phyloP scores from a whole-genome alignment of 2,113 vertebrate genomes.

The Sebastes fasciatus region DNA sequence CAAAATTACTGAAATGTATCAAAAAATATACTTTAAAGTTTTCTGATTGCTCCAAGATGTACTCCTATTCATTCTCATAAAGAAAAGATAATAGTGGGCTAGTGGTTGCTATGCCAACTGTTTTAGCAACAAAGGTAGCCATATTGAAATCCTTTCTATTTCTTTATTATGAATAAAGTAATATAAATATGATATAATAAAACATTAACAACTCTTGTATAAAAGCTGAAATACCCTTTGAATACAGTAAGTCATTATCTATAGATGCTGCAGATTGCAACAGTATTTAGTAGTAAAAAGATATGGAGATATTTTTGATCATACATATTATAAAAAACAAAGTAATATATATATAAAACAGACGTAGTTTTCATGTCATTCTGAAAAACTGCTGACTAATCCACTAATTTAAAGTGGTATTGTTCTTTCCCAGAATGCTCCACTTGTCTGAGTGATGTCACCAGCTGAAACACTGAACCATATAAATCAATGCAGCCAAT shows the following conservation, averaged over 20 bases:
- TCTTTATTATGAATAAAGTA: neutral
- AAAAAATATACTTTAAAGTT: neutral
- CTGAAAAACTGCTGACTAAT: neutral
- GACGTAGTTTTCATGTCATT: neutral
- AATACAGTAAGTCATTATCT: neutral
- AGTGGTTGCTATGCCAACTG: neutral
- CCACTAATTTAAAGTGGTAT: neutral
- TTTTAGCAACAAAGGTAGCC: slow-evolving; percentile 5
- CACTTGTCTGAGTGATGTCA: neutral
- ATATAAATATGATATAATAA: neutral
- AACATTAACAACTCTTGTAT: neutral
- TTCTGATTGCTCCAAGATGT: neutral
- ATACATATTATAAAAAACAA: neutral
- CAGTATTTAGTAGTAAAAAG: neutral
- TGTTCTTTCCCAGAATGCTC: slow-evolving; percentile 2
- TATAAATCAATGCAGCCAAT: slow-evolving; percentile 21
- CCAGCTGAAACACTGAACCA: neutral
- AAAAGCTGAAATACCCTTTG: neutral
- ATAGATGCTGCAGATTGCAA: neutral
- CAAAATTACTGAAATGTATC: neutral
- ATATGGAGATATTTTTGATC: neutral
- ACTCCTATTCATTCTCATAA: neutral
- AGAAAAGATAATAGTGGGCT: neutral
- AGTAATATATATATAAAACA: neutral
- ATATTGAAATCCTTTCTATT: neutral